A percentile compares a stretch with the other conserved stretches of the same genome.
Evolutionary conservation across 2,113 vertebrate genomes (phyloP).

Genomic region (Tetraodon nigroviridis): DNA sequence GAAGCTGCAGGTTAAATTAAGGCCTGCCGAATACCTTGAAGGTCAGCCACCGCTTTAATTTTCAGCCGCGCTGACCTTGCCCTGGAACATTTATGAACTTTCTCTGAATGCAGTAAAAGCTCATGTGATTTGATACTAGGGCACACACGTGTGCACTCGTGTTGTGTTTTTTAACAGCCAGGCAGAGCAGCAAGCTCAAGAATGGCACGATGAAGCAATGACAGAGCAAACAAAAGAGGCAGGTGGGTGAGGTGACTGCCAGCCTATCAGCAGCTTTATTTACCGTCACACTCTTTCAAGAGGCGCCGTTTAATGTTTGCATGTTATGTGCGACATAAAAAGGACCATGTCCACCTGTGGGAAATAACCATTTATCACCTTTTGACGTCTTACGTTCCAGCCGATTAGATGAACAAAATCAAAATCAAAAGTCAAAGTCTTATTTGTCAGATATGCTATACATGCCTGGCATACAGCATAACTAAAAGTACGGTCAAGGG

Average conservation of each 20-base stretch:
- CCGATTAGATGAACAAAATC: background rate
- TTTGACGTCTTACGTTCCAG: background rate
- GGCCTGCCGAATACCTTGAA: background rate
- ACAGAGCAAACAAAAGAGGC: constrained; percentile 49
- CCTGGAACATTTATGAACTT: constrained; percentile 12
- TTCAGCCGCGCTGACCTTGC: constrained; percentile 24
- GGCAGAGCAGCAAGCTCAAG: constrained; percentile 40
- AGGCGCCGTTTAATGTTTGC: background rate
- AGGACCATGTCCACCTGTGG: background rate
- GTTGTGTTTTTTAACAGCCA: constrained; percentile 35
- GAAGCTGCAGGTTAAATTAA: constrained; percentile 3
- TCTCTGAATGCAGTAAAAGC: constrained; percentile 37
- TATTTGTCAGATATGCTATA: no score
- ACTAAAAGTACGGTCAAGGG: no score
- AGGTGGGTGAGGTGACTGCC: constrained; percentile 40
- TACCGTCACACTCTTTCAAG: background rate
- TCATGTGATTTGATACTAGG: constrained; percentile 6
- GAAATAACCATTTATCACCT: background rate
- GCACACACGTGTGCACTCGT: constrained; percentile 15
- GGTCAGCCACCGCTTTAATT: constrained; percentile 11
- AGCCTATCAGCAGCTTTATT: constrained; percentile 5
- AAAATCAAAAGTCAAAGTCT: no score
- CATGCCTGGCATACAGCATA: no score
- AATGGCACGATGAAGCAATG: constrained; percentile 33
- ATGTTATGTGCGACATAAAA: background rate